These are phyloP conservation scores for Fringilla coelebs DNA, from an alignment of 2,797 vertebrate genomes.

Conservation along the genomic window DNA sequence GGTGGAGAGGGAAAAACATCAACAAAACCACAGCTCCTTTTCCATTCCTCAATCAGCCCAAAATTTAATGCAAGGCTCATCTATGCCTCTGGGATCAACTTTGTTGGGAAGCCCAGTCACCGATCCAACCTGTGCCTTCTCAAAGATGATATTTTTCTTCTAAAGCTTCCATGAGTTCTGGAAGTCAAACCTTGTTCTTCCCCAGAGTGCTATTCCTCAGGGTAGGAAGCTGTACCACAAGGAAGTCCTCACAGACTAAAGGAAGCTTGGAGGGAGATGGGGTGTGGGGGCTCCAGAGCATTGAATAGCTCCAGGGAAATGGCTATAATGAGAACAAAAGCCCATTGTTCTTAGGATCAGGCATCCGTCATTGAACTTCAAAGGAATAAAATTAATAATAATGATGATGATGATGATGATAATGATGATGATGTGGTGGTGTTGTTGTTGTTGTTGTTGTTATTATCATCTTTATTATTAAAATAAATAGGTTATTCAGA, in stretches of 20 bases:
- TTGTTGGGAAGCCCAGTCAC: neutral
- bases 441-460: too few species aligned
- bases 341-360: neutral
- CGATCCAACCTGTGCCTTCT: neutral
- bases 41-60: neutral
- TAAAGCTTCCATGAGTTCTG: neutral
- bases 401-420: neutral
- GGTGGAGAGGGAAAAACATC: fast-evolving
- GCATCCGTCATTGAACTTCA: neutral
- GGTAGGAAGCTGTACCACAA: neutral
- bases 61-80: neutral
- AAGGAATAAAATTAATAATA: neutral
- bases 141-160: neutral
- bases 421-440: too few species aligned
- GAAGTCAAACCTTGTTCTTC: neutral
- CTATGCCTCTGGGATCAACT: neutral
- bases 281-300: neutral
- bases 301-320: neutral
- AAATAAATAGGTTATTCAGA: neutral
- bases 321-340: neutral
- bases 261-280: neutral
- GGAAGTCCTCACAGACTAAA: neutral
- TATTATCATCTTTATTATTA: neutral
- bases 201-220: neutral
- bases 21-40: neutral